These are phyloP conservation scores for Parthenolecanium corni DNA, from an alignment of 2,888 invertebrate species.

Conservation along the genomic window DNA sequence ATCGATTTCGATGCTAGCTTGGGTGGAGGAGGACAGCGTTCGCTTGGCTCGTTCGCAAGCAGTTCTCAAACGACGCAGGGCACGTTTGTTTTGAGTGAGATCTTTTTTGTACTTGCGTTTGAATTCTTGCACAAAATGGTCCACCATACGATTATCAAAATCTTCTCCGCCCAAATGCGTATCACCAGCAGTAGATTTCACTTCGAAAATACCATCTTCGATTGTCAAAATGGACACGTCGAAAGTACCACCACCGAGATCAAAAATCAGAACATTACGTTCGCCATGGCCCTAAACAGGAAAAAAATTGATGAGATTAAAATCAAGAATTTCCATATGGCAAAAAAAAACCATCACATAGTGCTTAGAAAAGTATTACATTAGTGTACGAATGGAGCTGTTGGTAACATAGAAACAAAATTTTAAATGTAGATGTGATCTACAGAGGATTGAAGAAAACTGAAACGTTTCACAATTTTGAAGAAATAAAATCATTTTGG, in stretches of 20 bases:
- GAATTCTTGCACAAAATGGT: conserved; percentile 81
- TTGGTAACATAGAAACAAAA: too few relatives aligned
- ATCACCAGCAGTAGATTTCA: conserved; percentile 78
- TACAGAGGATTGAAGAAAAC: too few relatives aligned
- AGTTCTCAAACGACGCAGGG: conserved; percentile 51
- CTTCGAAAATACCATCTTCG: conserved; percentile 88
- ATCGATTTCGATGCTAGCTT: conserved; percentile 88
- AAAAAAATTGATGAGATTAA: too few relatives aligned
- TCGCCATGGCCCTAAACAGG: conserved; percentile 10
- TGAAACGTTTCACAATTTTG: too few relatives aligned
- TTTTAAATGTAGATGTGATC: too few relatives aligned
- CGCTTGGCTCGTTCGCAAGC: conserved; percentile 84
- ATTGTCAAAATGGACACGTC: conserved; percentile 91
- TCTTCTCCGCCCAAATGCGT: conserved; percentile 45
- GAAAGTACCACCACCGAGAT: conserved; percentile 81
- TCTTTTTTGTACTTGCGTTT: conserved; percentile 89
- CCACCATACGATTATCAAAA: conserved; percentile 82
- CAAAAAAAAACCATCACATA: too few relatives aligned
- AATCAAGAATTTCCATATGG: too few relatives aligned
- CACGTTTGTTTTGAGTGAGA: conserved; percentile 42
- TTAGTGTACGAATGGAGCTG: too few relatives aligned
- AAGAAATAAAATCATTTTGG: too few relatives aligned
- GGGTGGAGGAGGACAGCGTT: conserved; percentile 74
- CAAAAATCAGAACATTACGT: conserved; percentile 36
- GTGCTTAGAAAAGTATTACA: too few relatives aligned